phyloP scores from a whole-genome alignment of 2,888 invertebrate genomes.

The Trissoscelio sp. region DNA sequence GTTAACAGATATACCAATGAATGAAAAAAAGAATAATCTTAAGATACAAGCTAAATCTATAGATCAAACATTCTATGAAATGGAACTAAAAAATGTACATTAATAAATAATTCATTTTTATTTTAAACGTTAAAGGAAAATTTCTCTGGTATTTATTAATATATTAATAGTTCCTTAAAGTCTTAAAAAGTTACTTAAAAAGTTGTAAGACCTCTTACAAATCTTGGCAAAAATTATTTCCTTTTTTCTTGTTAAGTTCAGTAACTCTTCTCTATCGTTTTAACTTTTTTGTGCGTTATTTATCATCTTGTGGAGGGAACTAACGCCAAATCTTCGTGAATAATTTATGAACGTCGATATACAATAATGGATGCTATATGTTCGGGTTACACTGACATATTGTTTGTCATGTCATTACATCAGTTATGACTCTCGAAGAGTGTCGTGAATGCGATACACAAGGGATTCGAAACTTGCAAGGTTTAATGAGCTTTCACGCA shows the following conservation, averaged over 20 bases:
- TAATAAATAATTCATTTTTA: no score
- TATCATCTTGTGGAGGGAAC: neutral
- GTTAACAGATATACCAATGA: no score
- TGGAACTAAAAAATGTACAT: no score
- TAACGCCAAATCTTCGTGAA: slow-evolving; percentile 3
- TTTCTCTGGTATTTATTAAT: no score
- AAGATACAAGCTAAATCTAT: no score
- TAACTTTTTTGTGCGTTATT: neutral
- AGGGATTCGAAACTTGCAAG: slow-evolving; percentile 81
- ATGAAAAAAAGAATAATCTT: no score
- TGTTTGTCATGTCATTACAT: slow-evolving; percentile 61
- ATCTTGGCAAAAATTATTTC: neutral
- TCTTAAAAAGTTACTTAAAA: no score
- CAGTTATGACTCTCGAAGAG: slow-evolving; percentile 63
- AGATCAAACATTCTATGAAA: no score
- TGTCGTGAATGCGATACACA: slow-evolving; percentile 80
- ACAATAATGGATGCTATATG: slow-evolving; percentile 35
- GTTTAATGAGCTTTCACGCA: slow-evolving; percentile 81
- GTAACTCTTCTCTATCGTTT: neutral
- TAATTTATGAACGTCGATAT: slow-evolving; percentile 39
- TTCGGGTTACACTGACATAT: slow-evolving; percentile 54
- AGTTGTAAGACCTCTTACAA: no score
- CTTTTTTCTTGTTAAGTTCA: neutral
- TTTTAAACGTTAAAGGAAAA: no score
- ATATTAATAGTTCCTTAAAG: no score